Percentiles rank a stretch among this genome's conserved stretches.
phyloP scores from a whole-genome alignment of 2,888 invertebrate species.

The Cancer borealis region DNA sequence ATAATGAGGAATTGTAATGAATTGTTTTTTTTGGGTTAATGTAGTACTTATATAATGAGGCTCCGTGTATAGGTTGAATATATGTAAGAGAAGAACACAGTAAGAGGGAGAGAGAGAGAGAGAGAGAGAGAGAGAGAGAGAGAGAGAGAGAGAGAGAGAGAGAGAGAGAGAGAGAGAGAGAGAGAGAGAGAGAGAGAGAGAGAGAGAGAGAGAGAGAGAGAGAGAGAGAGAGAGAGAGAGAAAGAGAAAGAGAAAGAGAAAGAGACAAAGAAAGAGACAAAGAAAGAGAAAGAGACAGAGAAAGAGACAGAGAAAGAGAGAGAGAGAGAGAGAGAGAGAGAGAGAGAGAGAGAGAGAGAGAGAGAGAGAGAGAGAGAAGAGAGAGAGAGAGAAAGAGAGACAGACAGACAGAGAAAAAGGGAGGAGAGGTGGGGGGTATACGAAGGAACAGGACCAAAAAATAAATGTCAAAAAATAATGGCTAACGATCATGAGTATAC shows the following conservation, averaged over 20 bases:
- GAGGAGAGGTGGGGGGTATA: too few species aligned
- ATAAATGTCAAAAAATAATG: too few species aligned
- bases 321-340: neutral
- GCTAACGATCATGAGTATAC: too few species aligned
- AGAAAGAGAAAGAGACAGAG: neutral
- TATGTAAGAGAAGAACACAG: too few species aligned
- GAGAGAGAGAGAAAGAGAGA: too few species aligned
- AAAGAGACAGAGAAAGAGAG: neutral
- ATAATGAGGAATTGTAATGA: neutral
- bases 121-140: neutral
- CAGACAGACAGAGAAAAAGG: too few species aligned
- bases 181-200: neutral
- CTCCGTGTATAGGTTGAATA: too few species aligned
- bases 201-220: neutral
- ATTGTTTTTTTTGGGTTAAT: neutral
- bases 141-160: slow-evolving; percentile 20
- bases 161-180: slow-evolving; percentile 20
- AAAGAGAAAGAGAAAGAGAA: neutral
- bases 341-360: too few species aligned
- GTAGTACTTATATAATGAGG: neutral
- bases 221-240: neutral
- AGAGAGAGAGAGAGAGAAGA: too few species aligned
- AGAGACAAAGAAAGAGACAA: too few species aligned
- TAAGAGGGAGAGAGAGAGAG: too few species aligned
- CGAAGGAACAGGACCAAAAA: too few species aligned